These are phyloP conservation scores for Florisuga fusca DNA, from an alignment of 2,797 vertebrate genomes.

Conservation along the genomic window DNA sequence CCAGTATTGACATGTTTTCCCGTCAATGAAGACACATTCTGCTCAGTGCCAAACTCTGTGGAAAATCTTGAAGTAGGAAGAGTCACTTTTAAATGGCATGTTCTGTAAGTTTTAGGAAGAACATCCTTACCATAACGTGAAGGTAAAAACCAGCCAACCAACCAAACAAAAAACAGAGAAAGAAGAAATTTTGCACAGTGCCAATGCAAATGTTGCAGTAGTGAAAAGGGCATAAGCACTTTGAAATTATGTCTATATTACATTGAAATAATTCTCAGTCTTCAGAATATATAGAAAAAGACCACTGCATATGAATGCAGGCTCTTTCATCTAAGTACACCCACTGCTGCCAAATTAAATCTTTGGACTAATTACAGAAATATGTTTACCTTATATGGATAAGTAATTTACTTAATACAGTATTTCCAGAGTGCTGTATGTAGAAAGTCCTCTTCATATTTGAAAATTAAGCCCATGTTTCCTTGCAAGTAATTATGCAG, in stretches of 20 bases:
- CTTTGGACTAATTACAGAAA: background rate
- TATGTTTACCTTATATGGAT: background rate
- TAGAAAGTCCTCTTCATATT: background rate
- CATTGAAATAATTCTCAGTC: background rate
- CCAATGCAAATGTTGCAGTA: background rate
- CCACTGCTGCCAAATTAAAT: background rate
- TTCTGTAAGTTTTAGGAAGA: background rate
- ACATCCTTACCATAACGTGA: background rate
- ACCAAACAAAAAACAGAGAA: background rate
- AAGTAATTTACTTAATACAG: background rate
- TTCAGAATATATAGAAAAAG: background rate
- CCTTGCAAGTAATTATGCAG: constrained; percentile 6
- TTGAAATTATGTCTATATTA: background rate
- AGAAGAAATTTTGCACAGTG: background rate
- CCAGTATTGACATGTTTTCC: background rate
- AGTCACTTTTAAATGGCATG: background rate
- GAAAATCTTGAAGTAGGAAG: background rate
- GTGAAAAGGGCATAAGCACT: background rate
- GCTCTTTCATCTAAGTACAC: background rate
- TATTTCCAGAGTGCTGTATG: background rate
- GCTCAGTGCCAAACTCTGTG: background rate
- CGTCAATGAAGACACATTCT: constrained; percentile 1
- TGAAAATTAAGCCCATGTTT: background rate
- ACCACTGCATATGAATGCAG: background rate
- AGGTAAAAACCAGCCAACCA: background rate